Percentiles rank a stretch among this genome's conserved stretches.
Evolutionary conservation across 1,140 invertebrate genomes (phyloP).

Genomic region (Heliconius hermathena): DNA sequence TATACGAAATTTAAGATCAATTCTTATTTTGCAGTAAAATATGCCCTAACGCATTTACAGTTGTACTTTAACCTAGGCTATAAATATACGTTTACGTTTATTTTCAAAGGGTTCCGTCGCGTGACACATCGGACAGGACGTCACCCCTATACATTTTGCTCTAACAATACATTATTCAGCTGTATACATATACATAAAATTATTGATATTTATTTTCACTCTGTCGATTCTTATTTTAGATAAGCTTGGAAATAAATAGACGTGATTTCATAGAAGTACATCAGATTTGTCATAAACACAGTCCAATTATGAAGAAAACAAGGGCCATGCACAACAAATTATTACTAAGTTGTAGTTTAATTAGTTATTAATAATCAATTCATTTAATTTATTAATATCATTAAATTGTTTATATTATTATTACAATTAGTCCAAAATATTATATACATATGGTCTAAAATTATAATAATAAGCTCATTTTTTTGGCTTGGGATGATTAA

Average conservation of each 20-base stretch:
- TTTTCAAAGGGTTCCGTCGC: conserved; percentile 36
- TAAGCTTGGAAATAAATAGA: conserved; percentile 35
- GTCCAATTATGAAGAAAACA: not conserved
- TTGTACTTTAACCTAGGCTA: not conserved
- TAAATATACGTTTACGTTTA: conserved; percentile 26
- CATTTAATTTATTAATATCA: too few relatives aligned
- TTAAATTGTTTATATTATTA: too few relatives aligned
- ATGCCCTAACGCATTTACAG: not conserved
- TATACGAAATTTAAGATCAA: not conserved
- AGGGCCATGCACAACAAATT: not conserved
- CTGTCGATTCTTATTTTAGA: conserved; percentile 40
- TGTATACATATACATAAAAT: conserved; percentile 19
- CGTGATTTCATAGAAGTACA: conserved; percentile 31
- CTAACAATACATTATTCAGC: conserved; percentile 30
- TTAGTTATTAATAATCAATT: too few relatives aligned
- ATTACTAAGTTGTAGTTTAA: too few relatives aligned
- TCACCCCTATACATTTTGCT: conserved; percentile 23
- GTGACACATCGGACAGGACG: conserved; percentile 33
- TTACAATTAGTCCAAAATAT: too few relatives aligned
- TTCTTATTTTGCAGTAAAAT: not conserved
- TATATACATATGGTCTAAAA: too few relatives aligned
- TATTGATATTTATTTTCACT: conserved; percentile 40
- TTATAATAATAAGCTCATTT: too few relatives aligned
- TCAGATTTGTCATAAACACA: conserved; percentile 16
- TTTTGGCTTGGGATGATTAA: not conserved